Evolutionary conservation across 2,888 invertebrate species (phyloP), one percentile per base, ranked within the genome.

Genomic region (Pharmacophagus antenor): DNA sequence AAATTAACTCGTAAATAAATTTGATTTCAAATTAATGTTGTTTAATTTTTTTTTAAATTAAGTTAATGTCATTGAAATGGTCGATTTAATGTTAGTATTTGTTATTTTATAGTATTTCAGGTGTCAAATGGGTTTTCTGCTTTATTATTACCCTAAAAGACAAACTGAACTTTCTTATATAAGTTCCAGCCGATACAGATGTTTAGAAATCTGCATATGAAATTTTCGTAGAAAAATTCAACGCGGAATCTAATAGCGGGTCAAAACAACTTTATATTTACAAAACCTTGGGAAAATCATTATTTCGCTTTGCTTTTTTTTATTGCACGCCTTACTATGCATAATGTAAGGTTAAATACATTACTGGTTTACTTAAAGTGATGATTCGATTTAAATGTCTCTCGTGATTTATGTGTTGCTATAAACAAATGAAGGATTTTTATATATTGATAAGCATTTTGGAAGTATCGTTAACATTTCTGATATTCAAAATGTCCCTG

Each of bases 321-420:
- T 53, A 58, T 53, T 48, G 25, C 49, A 10, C 37, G 18, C 20
- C 31, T 48, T 52, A 17, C 46, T 52, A 47, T 58, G 46, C 58
- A 58, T 52, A 58, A 46, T 57, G 25, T 46, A 46, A 53, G 47
- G 58, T 58, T 53, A 48, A 53, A 41, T 52, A 17, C 21, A 20
- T 25, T 23, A 50, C 25, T n/a, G 31, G 27, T 0, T 18, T 15
- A 18, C 27, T 27, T 50, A 31, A 17, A 17, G 50, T 49, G 25
- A 25, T 21, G 27, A 51, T 51, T 31, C 18, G 12, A 51, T 51
- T 37, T 42, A 42, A 56, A 49, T 42, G 27, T 55, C 17, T 55
- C 25, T 27, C 10, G 18, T 55, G 54, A 55, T 55, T 46, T 55
- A 27, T 55, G 46, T 23, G 25, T 44, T 31, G 31, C 31, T 12